Percentiles rank a stretch among this genome's conserved stretches.
These are phyloP conservation scores for Mesorhabditis sp. DNA, from an alignment of 2,888 invertebrate species.

Conservation along the genomic window DNA sequence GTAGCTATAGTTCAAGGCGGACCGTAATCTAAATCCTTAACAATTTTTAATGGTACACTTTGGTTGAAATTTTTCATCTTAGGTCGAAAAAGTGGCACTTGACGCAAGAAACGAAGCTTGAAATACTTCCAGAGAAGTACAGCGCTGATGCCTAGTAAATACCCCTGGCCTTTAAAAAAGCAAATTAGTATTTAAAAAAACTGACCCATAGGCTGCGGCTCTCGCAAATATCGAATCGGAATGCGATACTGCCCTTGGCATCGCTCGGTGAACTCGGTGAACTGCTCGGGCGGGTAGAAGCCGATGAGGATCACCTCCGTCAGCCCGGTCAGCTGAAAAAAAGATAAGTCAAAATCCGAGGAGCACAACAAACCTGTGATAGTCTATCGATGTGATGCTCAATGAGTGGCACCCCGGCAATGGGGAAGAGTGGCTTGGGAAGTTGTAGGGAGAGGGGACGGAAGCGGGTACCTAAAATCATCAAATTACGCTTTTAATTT, in stretches of 20 bases:
- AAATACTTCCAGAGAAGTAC: no score
- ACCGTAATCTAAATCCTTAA: no score
- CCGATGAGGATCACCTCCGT: constrained; percentile 90
- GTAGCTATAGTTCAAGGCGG: no score
- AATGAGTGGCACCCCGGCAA: constrained; percentile 89
- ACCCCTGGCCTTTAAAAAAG: no score
- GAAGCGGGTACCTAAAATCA: constrained; percentile 81
- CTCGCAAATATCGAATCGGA: constrained; percentile 75
- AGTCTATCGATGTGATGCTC: constrained; percentile 97
- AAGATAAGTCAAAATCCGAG: neutral
- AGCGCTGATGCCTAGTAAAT: no score
- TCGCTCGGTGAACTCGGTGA: constrained; percentile 80
- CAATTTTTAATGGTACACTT: no score
- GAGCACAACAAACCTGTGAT: constrained; percentile 44
- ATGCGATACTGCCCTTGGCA: constrained; percentile 59
- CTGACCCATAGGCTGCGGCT: constrained; percentile 75
- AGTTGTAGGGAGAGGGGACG: constrained; percentile 90
- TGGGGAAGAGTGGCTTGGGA: constrained; percentile 95
- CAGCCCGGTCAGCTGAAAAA: constrained; percentile 70
- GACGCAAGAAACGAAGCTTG: no score
- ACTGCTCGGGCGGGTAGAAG: constrained; percentile 79
- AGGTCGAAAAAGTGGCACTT: no score
- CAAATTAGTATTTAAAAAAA: neutral
- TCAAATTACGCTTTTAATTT: constrained; percentile 12
- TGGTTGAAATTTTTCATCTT: no score